Evolutionary conservation across 2,888 invertebrate genomes (phyloP), one percentile per base, ranked within the genome.

Genomic region (Nowickia ferox): DNA sequence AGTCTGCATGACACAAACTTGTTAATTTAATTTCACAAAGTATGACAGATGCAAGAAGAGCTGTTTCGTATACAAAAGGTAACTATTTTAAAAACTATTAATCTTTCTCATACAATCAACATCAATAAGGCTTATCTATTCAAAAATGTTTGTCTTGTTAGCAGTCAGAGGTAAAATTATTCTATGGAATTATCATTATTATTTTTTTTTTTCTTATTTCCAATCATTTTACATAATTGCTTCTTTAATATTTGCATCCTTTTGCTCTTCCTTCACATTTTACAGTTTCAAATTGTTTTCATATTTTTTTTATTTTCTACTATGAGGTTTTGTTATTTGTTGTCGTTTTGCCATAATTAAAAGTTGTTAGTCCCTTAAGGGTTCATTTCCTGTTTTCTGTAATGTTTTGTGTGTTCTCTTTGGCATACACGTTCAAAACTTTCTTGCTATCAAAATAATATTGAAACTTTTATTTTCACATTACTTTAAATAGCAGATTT

Each of bases 261-360:
- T 74, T 57, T 61, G 40, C 53, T 55, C 22, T 65, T 71, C 71
- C 63, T 55, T 71, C 65, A 48, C 53, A 38, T 61, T 84, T 57
- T 48, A 42, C 40, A 65, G 59, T 57, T 48, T 65, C 17, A 57
- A 80, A 40, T 65, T 59, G 17, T 78, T 75, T 77, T 65, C 53
- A 59, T 71, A 66, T 30, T 30, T 30, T 30, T 76, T 78, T 65
- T 22, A 44, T 80, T 76, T 76, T 68, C 17, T 59, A 11, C n/a
- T 65, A 6, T 30, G 51, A 59, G 51, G 38, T 65, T 68, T 81
- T 53, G n/a, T 68, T 59, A 40, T 55, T 68, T 66, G 46, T 72
- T 69, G 78, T 79, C 78, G 69, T 84, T 76, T 84, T 81, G 55
- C 69, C 59, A 75, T 85, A 85, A 85, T 85, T 85, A 85, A 85